Percentiles rank a stretch among this genome's conserved stretches.
phyloP scores from a whole-genome alignment of 2,113 vertebrate genomes.

The Eulemur macaco region DNA sequence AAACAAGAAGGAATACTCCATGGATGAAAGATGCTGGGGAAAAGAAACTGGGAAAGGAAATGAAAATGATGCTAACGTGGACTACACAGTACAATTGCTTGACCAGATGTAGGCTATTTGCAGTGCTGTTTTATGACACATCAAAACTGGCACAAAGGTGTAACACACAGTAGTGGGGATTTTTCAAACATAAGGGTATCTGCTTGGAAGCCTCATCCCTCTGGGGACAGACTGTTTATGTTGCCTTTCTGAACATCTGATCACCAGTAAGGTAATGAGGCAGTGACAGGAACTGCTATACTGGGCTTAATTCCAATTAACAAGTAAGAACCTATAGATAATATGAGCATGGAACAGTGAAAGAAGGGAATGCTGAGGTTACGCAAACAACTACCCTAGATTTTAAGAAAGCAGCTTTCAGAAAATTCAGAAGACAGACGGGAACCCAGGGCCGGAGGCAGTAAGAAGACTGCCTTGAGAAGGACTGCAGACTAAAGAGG shows the following conservation, averaged over 20 bases:
- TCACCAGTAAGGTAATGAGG: neutral
- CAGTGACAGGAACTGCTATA: neutral
- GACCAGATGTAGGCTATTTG: neutral
- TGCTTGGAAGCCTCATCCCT: neutral
- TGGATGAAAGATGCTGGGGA: neutral
- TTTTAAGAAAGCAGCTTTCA: neutral
- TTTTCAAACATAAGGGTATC: neutral
- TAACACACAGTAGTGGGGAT: neutral
- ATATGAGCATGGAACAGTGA: neutral
- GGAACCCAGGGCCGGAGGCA: neutral
- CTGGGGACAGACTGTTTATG: neutral
- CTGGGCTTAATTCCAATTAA: neutral
- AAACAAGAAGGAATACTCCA: neutral
- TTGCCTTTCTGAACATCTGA: neutral
- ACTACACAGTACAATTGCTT: accelerated
- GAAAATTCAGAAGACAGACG: neutral
- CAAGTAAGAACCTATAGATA: neutral
- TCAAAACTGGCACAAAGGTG: neutral
- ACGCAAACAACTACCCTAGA: neutral
- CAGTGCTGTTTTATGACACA: neutral
- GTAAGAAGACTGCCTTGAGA: neutral
- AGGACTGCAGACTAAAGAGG: neutral
- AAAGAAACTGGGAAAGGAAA: neutral
- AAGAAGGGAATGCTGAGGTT: neutral
- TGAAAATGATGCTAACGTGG: accelerated